phyloP scores from a whole-genome alignment of 2,797 vertebrate genomes.

The Psittacula echo region DNA sequence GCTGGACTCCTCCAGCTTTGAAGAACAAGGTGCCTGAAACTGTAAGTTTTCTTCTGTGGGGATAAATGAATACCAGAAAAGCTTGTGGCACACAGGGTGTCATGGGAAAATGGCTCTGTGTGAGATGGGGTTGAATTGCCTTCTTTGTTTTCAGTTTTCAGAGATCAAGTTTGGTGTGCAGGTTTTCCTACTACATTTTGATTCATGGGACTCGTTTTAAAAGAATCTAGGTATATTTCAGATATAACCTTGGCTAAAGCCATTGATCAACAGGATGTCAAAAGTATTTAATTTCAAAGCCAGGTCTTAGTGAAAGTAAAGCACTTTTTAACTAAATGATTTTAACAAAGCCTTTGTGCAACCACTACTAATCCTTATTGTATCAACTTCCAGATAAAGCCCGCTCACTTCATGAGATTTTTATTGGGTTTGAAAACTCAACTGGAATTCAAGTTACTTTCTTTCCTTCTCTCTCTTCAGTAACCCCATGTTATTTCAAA shows the following conservation, averaged over 20 bases:
- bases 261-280: not conserved
- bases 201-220: not conserved
- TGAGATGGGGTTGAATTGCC: not conserved
- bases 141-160: not conserved
- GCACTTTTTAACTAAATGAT: not conserved
- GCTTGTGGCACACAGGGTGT: fast-evolving
- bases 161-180: not conserved
- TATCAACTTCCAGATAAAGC: not conserved
- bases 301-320: not conserved
- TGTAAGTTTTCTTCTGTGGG: not conserved
- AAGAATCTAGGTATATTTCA: not conserved
- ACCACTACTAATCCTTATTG: not conserved
- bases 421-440: not conserved
- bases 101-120: not conserved
- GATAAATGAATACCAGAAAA: not conserved
- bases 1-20: not conserved
- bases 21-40: not conserved
- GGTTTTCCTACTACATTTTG: not conserved
- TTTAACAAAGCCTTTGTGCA: not conserved
- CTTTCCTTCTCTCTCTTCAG: not conserved
- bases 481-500: not conserved
- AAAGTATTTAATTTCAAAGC: not conserved
- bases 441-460: not conserved
- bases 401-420: not conserved
- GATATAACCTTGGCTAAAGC: not conserved